Conservation (phyloP, 2,888 invertebrate species). For the Ariolimax columbianus region DNA sequence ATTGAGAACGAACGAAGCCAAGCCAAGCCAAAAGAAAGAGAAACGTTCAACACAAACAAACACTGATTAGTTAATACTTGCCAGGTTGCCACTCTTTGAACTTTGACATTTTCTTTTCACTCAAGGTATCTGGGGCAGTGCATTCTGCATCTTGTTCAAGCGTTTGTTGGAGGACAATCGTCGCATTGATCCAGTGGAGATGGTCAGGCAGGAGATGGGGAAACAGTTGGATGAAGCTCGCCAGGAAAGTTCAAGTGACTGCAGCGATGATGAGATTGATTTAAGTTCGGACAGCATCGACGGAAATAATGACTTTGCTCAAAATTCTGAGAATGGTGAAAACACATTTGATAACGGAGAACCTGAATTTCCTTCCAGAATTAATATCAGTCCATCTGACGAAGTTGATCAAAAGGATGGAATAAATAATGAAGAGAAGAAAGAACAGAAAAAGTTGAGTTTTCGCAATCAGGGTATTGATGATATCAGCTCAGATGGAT, state of each 20-base stretch:
- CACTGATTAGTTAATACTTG: too few species aligned
- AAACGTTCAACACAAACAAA: too few species aligned
- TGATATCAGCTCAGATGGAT: conserved; percentile 33
- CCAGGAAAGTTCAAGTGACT: conserved; percentile 64
- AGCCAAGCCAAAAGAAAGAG: too few species aligned
- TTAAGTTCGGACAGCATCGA: conserved; percentile 47
- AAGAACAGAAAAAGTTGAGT: background rate
- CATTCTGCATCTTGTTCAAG: conserved; percentile 80
- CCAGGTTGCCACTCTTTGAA: too few species aligned
- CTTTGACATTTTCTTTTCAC: background rate
- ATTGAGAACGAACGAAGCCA: too few species aligned
- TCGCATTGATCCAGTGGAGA: conserved; percentile 71
- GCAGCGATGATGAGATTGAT: conserved; percentile 64
- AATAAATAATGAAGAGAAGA: background rate
- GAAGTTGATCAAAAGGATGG: background rate
- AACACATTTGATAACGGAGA: conserved; percentile 7
- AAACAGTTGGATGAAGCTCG: conserved; percentile 63
- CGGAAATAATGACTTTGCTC: conserved; percentile 54
- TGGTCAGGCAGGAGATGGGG: conserved; percentile 73
- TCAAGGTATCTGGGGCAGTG: conserved; percentile 80
- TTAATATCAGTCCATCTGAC: background rate
- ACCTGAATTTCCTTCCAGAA: background rate
- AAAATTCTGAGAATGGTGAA: conserved; percentile 45
- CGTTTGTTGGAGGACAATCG: conserved; percentile 77
- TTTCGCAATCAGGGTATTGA: conserved; percentile 1